phyloP scores from a whole-genome alignment of 2,797 vertebrate species.

The Lutjanus campechanus region DNA sequence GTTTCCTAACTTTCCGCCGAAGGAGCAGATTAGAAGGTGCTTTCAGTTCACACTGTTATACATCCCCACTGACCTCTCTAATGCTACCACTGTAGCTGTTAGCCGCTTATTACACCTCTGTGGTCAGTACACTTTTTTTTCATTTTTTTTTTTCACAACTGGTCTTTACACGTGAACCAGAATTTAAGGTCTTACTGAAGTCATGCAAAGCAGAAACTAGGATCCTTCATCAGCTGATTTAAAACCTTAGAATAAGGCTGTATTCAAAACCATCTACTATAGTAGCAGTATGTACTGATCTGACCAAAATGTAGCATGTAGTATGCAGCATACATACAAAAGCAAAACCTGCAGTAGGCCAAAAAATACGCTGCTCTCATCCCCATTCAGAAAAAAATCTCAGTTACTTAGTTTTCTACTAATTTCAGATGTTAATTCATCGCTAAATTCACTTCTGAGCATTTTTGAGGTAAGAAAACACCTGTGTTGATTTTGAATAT shows the following conservation, averaged over 20 bases:
- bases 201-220: not conserved
- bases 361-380: too few species aligned
- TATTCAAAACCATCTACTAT: too few species aligned
- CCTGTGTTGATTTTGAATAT: too few species aligned
- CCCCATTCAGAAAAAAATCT: too few species aligned
- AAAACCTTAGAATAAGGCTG: not conserved
- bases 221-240: not conserved
- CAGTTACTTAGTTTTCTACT: too few species aligned
- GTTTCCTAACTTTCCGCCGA: slow-evolving; percentile 21
- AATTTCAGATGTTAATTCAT: too few species aligned
- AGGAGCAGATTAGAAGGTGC: slow-evolving; percentile 3
- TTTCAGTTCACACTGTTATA: not conserved
- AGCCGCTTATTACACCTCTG: slow-evolving; percentile 3
- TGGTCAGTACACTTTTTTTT: not conserved
- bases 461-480: too few species aligned
- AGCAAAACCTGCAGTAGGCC: too few species aligned
- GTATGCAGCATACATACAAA: too few species aligned
- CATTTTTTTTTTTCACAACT: not conserved
- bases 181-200: not conserved
- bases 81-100: not conserved
- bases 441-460: too few species aligned
- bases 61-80: not conserved
- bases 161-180: not conserved
- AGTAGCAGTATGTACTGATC: too few species aligned
- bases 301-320: too few species aligned